A percentile compares a stretch with the other conserved stretches of the same genome.
These are phyloP conservation scores for Heliconius hewitsoni DNA, from an alignment of 1,140 invertebrate genomes.

Conservation along the genomic window DNA sequence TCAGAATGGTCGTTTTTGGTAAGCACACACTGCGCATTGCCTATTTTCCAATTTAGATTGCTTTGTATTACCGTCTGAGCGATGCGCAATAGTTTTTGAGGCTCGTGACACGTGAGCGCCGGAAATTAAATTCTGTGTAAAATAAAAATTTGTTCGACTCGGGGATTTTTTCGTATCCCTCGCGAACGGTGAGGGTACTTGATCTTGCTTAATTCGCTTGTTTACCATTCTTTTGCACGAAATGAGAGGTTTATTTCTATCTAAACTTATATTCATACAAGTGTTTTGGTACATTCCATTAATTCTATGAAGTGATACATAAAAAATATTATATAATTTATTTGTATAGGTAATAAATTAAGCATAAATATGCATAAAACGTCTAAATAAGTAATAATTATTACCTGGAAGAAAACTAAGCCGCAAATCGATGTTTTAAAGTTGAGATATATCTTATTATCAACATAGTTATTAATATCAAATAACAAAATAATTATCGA, in stretches of 20 bases:
- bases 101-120: constrained; percentile 71
- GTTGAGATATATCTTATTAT: neutral
- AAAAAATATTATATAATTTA: no score
- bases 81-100: constrained; percentile 80
- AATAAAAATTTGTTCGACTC: constrained; percentile 54
- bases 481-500: constrained; percentile 10
- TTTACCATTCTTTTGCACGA: constrained; percentile 33
- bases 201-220: constrained; percentile 42
- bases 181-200: constrained; percentile 41
- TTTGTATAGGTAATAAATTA: no score
- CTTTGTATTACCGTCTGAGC: constrained; percentile 80
- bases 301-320: neutral
- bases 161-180: constrained; percentile 33
- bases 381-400: neutral
- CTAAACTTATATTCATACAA: constrained; percentile 9
- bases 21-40: constrained; percentile 80
- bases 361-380: neutral
- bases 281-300: neutral
- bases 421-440: neutral
- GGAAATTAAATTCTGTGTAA: constrained; percentile 78
- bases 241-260: constrained; percentile 30
- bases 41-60: constrained; percentile 81
- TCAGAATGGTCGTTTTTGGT: constrained; percentile 79
- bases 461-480: neutral
- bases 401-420: neutral